Evolutionary conservation across 1,140 invertebrate species (phyloP).

Genomic region (Drosophila teissieri): DNA sequence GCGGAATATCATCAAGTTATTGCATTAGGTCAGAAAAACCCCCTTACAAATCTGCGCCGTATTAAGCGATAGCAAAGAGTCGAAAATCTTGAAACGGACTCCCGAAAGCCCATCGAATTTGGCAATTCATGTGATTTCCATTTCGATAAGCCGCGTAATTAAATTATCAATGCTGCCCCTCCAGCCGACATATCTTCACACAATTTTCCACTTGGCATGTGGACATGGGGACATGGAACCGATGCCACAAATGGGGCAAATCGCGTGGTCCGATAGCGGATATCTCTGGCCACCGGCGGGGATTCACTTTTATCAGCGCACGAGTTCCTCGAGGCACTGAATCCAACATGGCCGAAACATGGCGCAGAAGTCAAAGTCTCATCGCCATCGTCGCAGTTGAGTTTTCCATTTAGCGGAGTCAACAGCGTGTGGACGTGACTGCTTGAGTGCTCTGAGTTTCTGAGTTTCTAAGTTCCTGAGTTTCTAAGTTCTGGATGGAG

Average conservation of each 20-base stretch:
- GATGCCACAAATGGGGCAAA: conserved; percentile 20
- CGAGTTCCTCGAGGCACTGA: not conserved
- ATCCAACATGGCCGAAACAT: conserved; percentile 4
- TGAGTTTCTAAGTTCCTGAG: too few relatives aligned
- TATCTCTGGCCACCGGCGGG: conserved; percentile 25
- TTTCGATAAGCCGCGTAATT: conserved; percentile 33
- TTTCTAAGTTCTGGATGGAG: conserved; percentile 14
- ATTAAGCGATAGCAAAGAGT: not conserved
- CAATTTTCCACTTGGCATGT: conserved; percentile 29
- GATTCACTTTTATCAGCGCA: conserved; percentile 59
- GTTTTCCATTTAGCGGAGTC: conserved; percentile 22
- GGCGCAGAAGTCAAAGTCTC: conserved; percentile 16
- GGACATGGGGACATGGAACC: conserved; percentile 2
- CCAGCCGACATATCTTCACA: conserved; percentile 21
- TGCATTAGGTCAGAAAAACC: not conserved
- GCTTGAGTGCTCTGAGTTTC: conserved; percentile 8
- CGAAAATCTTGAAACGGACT: conserved; percentile 1
- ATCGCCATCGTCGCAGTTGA: conserved; percentile 25
- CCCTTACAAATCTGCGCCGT: not conserved
- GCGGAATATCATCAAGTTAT: not conserved
- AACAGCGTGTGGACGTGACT: conserved; percentile 19
- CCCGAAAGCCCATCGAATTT: not conserved
- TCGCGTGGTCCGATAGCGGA: conserved; percentile 7
- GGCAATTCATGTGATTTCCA: conserved; percentile 16
- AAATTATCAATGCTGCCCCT: conserved; percentile 34